A percentile compares a stretch with the other conserved stretches of the same genome.
Conservation (phyloP, 2,888 invertebrate species). For the Anaspis maculata region DNA sequence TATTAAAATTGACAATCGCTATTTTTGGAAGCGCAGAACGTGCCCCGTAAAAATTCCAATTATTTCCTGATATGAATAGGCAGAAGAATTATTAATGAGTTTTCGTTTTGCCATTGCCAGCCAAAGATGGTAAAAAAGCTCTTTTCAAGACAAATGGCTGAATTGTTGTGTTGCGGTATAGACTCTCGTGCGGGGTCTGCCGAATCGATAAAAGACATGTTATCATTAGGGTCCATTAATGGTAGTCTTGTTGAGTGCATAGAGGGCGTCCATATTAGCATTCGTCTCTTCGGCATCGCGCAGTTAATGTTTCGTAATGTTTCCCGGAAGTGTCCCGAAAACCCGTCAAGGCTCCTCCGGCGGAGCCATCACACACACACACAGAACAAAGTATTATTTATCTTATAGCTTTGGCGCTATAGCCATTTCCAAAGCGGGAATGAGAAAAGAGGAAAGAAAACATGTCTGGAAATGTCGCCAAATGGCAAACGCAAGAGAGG, state of each 20-base stretch:
- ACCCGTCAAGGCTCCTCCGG: conserved; percentile 13
- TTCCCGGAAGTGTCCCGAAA: conserved; percentile 16
- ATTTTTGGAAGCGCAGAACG: background rate
- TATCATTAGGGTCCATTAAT: conserved; percentile 8
- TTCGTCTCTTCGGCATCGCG: conserved; percentile 1
- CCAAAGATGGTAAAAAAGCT: too few species aligned
- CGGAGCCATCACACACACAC: conserved; percentile 5
- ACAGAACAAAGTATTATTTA: conserved; percentile 21
- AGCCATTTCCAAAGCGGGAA: too few species aligned
- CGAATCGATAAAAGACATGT: background rate
- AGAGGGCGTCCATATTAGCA: conserved; percentile 1
- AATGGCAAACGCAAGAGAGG: conserved; percentile 23
- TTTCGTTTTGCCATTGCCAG: too few species aligned
- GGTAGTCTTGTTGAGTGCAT: conserved; percentile 7
- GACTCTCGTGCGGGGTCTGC: background rate
- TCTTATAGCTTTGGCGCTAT: too few species aligned
- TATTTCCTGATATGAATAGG: too few species aligned
- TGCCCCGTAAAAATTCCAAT: background rate
- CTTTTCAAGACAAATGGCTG: too few species aligned
- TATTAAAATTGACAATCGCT: background rate
- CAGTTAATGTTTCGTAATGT: conserved; percentile 17
- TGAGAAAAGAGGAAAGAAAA: conserved; percentile 18
- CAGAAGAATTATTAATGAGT: too few species aligned
- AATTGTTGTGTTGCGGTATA: background rate
- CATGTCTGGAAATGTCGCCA: conserved; percentile 23